Conservation (phyloP, 37 sponge, comb jelly and placozoan species). For the Bolinopsis microptera region DNA sequence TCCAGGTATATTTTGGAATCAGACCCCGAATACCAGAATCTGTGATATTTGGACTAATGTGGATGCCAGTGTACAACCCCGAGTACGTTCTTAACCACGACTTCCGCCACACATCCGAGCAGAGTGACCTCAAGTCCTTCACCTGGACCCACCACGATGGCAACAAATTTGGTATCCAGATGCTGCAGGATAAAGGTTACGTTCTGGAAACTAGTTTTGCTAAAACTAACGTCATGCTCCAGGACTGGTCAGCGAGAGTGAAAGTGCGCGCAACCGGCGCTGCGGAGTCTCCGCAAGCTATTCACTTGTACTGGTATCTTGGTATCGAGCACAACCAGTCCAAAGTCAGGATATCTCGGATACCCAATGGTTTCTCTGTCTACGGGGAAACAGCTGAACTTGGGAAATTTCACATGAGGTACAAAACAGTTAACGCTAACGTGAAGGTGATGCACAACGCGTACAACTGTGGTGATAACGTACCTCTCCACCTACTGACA, state of each 20-base stretch:
- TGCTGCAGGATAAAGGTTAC: constrained; percentile 46
- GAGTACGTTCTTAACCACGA: background rate
- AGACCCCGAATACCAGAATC: constrained; percentile 67
- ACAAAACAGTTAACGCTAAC: constrained; percentile 26
- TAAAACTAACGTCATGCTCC: constrained; percentile 43
- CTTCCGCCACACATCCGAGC: constrained; percentile 33
- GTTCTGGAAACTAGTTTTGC: constrained; percentile 65
- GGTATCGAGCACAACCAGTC: constrained; percentile 51
- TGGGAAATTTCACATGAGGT: constrained; percentile 51
- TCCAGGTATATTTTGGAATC: constrained; percentile 73
- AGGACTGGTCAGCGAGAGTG: constrained; percentile 66
- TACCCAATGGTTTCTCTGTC: constrained; percentile 38
- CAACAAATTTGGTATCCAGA: constrained; percentile 59
- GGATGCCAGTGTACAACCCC: constrained; percentile 59
- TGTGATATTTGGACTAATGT: constrained; percentile 69
- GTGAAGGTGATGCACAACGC: constrained; percentile 5
- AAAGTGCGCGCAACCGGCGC: background rate
- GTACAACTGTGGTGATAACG: background rate
- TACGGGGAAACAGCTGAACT: constrained; percentile 47
- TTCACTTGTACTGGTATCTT: constrained; percentile 55
- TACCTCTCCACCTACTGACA: constrained; percentile 43
- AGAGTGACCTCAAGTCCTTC: constrained; percentile 38
- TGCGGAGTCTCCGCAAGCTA: background rate
- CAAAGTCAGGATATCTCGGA: background rate
- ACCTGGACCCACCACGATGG: constrained; percentile 68